Base-by-base conservation (phyloP, 1,140 invertebrate species). In the Formica selysi region DNA sequence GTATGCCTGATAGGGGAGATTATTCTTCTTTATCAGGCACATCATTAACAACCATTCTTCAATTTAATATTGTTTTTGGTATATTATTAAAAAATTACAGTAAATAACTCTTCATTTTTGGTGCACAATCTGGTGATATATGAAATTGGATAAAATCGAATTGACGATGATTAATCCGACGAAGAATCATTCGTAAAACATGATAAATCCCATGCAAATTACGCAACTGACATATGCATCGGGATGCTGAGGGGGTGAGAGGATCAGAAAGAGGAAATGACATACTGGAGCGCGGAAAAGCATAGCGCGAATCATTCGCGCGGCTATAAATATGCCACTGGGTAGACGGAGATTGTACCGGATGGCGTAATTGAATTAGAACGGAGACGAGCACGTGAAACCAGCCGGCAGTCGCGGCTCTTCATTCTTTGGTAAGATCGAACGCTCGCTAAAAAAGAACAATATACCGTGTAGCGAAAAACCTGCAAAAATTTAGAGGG, bases 331-430 rank as follows among this genome's bases (percentile, higher is more conserved):
- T 68, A 79, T 32, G 62, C 76, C 44, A 79, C n/a, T 32, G 32
- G 62, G 13, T 79, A 79, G 62, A 79, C 44, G 62, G 62, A 68
- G 44, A 79, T 57, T 68, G 76, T 79, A 79, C 62, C 44, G 76
- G 44, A 79, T 68, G 76, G 44, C 44, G 22, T 79, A 68, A 79
- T 79, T 68, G 32, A 79, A 79, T 79, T 79, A 79, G 44, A 79
- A 8, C n/a, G 16, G n/a, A 68, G 62, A 79, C n/a, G 32, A 79
- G 62, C 32, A 32, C 76, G 62, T 79, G 54, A 79, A 67, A 79
- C n/a, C 22, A 51, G 76, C 36, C 32, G 76, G 13, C 62, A 79
- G 51, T 68, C 62, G 76, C 32, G 61, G 29, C 44, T 67, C 62
- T 79, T 79, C 44, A 68, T 68, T 79, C 29, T 32, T 54, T n/a